phyloP scores from a whole-genome alignment of 2,888 invertebrate genomes.

The Phanerotoma sp. region DNA sequence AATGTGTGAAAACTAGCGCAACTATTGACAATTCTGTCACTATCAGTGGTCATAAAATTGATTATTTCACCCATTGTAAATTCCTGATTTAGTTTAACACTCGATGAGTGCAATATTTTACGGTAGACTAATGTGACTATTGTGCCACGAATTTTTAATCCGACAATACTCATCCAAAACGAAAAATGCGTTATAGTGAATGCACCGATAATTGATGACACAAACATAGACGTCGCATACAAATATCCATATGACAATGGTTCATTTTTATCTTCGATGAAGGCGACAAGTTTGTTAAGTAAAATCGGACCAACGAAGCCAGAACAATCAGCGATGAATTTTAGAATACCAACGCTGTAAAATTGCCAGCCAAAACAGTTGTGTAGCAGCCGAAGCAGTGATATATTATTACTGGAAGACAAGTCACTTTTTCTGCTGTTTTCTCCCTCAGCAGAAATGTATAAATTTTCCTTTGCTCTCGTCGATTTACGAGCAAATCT shows the following conservation, averaged over 20 bases:
- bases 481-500: constrained; percentile 57
- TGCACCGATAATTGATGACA: constrained; percentile 73
- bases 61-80: constrained; percentile 83
- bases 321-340: constrained; percentile 78
- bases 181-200: constrained; percentile 86
- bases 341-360: constrained; percentile 80
- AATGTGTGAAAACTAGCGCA: constrained; percentile 95
- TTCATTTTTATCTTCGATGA: constrained; percentile 72
- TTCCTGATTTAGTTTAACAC: constrained; percentile 48
- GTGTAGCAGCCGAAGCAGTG: constrained; percentile 71
- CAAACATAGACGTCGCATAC: constrained; percentile 69
- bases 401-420: constrained; percentile 54
- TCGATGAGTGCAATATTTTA: constrained; percentile 61
- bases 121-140: constrained; percentile 81
- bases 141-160: constrained; percentile 83
- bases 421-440: constrained; percentile 25
- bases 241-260: constrained; percentile 66
- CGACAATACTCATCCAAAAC: constrained; percentile 81
- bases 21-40: constrained; percentile 92
- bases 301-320: constrained; percentile 90
- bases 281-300: constrained; percentile 77
- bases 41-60: constrained; percentile 96
- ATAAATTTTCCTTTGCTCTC: constrained; percentile 11
- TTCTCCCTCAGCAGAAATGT: constrained; percentile 22
- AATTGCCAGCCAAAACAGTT: constrained; percentile 78